Conservation (phyloP, 2,113 vertebrate genomes). For the Oreotrochilus melanogaster region DNA sequence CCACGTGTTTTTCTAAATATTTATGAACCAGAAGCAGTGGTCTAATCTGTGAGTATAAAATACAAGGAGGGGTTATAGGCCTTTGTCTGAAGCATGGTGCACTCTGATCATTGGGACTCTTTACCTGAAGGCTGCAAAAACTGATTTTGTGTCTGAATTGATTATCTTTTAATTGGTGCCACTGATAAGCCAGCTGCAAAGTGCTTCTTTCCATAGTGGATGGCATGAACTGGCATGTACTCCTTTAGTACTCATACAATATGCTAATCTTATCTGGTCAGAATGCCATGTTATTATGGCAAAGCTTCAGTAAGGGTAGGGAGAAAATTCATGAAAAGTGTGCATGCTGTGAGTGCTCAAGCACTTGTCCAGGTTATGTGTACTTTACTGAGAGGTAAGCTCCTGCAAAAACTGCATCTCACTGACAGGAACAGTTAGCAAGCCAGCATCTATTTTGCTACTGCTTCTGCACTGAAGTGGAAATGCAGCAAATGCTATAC, state of each 20-base stretch:
- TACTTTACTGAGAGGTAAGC: neutral
- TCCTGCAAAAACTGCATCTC: neutral
- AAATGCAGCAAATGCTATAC: neutral
- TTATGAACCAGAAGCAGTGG: neutral
- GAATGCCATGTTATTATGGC: neutral
- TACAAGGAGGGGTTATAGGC: neutral
- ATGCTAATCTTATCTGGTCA: neutral
- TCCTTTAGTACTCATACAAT: neutral
- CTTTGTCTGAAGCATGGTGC: neutral
- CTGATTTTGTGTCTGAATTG: neutral
- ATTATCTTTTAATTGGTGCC: neutral
- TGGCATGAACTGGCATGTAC: neutral
- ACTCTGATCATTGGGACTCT: neutral
- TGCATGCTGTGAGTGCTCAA: neutral
- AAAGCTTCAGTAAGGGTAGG: neutral
- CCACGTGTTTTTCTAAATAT: conserved; percentile 5
- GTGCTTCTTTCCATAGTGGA: neutral
- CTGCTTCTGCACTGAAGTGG: neutral
- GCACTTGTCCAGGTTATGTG: neutral
- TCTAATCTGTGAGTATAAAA: neutral
- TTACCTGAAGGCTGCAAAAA: neutral
- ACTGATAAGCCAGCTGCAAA: neutral
- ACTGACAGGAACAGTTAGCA: neutral
- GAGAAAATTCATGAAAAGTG: neutral
- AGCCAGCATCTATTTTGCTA: neutral